These are phyloP conservation scores for Pollenia griseotomentosa DNA, from an alignment of 2,888 invertebrate genomes.

Conservation along the genomic window DNA sequence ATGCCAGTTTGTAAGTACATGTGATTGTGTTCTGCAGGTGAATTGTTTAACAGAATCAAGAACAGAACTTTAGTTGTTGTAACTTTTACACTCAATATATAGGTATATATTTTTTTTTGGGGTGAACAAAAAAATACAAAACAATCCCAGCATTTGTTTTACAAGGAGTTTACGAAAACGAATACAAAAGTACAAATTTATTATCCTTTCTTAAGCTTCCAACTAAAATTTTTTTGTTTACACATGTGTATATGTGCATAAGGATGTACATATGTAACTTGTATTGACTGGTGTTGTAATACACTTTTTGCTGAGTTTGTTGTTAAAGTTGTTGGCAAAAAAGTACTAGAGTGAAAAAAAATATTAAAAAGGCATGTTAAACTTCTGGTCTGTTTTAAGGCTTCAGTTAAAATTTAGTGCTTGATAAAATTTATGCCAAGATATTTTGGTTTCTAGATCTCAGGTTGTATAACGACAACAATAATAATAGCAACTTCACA, in stretches of 20 bases:
- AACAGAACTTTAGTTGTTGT: slow-evolving; percentile 8
- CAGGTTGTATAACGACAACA: slow-evolving; percentile 49
- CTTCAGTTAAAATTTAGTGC: slow-evolving; percentile 47
- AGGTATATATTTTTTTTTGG: slow-evolving; percentile 8
- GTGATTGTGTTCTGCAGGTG: neutral
- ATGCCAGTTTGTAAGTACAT: neutral
- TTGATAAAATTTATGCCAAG: slow-evolving; percentile 59
- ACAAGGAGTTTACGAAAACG: slow-evolving; percentile 56
- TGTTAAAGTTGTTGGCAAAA: slow-evolving; percentile 29
- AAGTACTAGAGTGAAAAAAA: neutral
- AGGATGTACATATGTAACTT: neutral
- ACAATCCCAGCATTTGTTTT: slow-evolving; percentile 48
- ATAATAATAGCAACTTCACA: neutral
- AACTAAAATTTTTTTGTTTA: slow-evolving; percentile 30
- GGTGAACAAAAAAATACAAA: slow-evolving; percentile 24
- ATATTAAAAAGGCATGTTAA: slow-evolving; percentile 49
- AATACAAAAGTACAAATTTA: slow-evolving; percentile 50
- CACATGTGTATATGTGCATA: neutral
- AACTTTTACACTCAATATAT: neutral
- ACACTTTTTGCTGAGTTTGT: neutral
- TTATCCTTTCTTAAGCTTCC: slow-evolving; percentile 12
- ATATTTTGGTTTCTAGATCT: slow-evolving; percentile 47
- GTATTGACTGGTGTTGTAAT: neutral
- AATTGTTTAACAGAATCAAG: slow-evolving; percentile 53
- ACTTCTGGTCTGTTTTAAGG: slow-evolving; percentile 48